Base-by-base conservation (phyloP, 2,797 vertebrate genomes). In the Pogonophryne albipinna region DNA sequence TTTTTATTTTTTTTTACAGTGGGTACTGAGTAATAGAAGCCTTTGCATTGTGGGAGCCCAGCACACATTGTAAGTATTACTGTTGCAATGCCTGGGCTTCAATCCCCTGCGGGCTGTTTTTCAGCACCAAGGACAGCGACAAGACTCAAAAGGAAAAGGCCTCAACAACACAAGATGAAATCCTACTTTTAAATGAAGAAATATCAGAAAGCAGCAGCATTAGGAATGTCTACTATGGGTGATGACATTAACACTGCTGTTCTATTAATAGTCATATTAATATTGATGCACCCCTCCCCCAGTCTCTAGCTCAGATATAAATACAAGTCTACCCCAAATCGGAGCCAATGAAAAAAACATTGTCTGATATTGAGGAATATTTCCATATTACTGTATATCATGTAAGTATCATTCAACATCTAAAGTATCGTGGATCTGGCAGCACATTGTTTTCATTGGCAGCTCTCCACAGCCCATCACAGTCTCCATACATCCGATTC, bases 251-350 rank as follows among this genome's bases (percentile, higher is more conserved):
- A 82, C 74, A 49, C 87, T 69, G 72, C 64, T 44, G 68, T 82
- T 89, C 94, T 94, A 95, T 94, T 93, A 93, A 90, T 95, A 95
- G 92, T 87, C 79, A 79, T 92, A 83, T 92, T 91, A 92, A 94
- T 94, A 93, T 93, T 90, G 82, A 93, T 84, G 87, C 71, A 66
- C 83, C 83, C 89, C 72, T 27, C 78, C 87, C 74, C 69, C 23
- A 73, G 34, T 74, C 63, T 70, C 66, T 3, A 44, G 56, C 77
- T 59, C 62, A 16, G 71, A 75, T 89, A 92, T 87, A 90, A 91
- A 90, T 88, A 90, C 89, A 72, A 75, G 23, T 41, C 60, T 20
- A 16, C n/a, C 15, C 45, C 9, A 52, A 73, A 46, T 75, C 78
- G 61, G 66, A 73, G 82, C 79, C 65, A 84, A 86, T 91, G 79